Conservation (phyloP, 1,140 invertebrate species). For the Drosophila lowei region DNA sequence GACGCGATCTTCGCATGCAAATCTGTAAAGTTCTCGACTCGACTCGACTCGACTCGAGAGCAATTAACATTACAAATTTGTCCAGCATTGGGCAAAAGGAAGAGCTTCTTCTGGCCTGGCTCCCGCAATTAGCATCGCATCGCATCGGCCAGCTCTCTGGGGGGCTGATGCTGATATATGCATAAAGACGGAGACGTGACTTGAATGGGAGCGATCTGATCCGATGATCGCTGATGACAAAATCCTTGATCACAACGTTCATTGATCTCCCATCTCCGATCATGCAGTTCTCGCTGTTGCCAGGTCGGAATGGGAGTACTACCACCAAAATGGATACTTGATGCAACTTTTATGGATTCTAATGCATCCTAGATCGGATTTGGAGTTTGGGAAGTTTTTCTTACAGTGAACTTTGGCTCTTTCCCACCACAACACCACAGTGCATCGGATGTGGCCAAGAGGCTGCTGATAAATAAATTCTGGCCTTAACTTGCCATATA, state of each 20-base stretch:
- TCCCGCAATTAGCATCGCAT: constrained; percentile 64
- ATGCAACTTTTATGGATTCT: neutral
- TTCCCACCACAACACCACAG: constrained; percentile 22
- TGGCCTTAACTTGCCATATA: constrained; percentile 79
- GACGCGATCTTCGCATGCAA: constrained; percentile 76
- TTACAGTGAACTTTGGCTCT: neutral
- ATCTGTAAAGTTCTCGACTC: constrained; percentile 32
- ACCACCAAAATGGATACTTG: neutral
- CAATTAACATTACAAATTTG: constrained; percentile 73
- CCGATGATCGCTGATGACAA: constrained; percentile 43
- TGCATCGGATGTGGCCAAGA: neutral
- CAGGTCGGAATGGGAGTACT: constrained; percentile 17
- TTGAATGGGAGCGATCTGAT: constrained; percentile 63
- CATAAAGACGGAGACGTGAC: constrained; percentile 67
- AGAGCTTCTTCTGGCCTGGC: constrained; percentile 52
- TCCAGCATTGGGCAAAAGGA: constrained; percentile 42
- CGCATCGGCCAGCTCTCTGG: constrained; percentile 51
- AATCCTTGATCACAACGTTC: constrained; percentile 75
- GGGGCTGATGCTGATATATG: constrained; percentile 57
- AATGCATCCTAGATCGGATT: no score
- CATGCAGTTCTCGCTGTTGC: constrained; percentile 40
- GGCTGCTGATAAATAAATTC: constrained; percentile 74
- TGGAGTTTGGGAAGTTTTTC: neutral
- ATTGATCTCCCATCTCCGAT: constrained; percentile 57
- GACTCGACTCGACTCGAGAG: constrained; percentile 3